Base-by-base conservation (phyloP, 30 jellyfish, hydroid and myxozoan genomes). In the Hydractinia symbiolongicarpus region DNA sequence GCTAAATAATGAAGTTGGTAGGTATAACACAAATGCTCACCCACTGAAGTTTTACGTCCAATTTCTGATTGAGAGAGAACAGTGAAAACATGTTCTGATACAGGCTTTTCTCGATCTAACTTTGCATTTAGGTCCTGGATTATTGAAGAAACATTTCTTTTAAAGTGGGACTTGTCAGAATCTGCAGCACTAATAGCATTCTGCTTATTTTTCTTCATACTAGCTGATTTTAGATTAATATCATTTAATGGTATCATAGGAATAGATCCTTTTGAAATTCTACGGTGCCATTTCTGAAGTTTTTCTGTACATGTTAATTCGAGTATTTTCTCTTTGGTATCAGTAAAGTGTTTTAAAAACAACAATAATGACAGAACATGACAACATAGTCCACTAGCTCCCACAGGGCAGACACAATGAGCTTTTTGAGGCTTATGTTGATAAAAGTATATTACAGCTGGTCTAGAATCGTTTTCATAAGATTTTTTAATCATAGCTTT, bases 401-500 rank as follows among this genome's bases (percentile, higher is more conserved):
- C 78, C n/a, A 68, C 78, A 9, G 78, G 78, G 20, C 53, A 68
- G 20, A 16, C 20, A 19, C 78, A 68, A 68, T 68, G 78, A 11
- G 55, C 78, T 19, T 68, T 68, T 68, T 68, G 55, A 68, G 78
- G 78, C n/a, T 68, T 68, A 68, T 10, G 53, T 68, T 54, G 55
- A 68, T 68, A 16, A 68, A 68, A 68, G 20, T 11, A 54, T 68
- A 68, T 11, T 11, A 68, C 78, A 9, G 78, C 78, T 68, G 78
- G 78, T 68, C 78, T 68, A 16, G 20, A 11, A 9, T 68, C 78
- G n/a, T 11, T 20, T 9, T 54, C 78, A 68, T 68, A 68, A 11
- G 78, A 68, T 68, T 68, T 68, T 68, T 68, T 68, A 68, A 68
- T 19, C 78, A 68, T 68, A 9, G 78, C 78, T 68, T 68, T 11